Evolutionary conservation across 2,888 invertebrate species (phyloP).

Genomic region (Thysanoteuthis rhombus): DNA sequence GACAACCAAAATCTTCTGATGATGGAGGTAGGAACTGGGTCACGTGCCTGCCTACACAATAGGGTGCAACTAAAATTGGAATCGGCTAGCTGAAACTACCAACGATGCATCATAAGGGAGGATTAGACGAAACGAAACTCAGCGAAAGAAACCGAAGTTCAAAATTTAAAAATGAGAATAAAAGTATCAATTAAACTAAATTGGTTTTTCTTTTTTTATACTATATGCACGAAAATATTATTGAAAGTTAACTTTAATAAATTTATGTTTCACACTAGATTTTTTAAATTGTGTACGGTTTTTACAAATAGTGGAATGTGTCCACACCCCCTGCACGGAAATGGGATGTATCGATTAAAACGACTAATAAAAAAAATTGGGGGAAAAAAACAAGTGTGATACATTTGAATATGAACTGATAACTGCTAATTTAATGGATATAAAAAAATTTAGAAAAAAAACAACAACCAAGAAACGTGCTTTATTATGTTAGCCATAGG

Average conservation of each 20-base stretch:
- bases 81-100: not conserved
- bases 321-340: not conserved
- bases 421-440: not conserved
- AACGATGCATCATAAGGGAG: too few relatives aligned
- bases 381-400: too few relatives aligned
- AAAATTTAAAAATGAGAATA: not conserved
- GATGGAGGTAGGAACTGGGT: conserved; percentile 14
- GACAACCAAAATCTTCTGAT: not conserved
- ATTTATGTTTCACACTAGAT: not conserved
- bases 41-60: conserved; percentile 26
- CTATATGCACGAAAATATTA: not conserved
- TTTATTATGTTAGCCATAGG: not conserved
- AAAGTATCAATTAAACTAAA: not conserved
- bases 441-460: too few relatives aligned
- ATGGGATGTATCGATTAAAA: not conserved
- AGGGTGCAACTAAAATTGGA: conserved; percentile 13
- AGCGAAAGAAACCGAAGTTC: not conserved
- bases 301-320: not conserved
- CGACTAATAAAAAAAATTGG: not conserved
- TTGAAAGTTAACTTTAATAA: not conserved
- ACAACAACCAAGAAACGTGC: not conserved
- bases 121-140: not conserved
- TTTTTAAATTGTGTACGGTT: not conserved
- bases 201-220: not conserved
- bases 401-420: not conserved